Evolutionary conservation across 1,140 invertebrate species (phyloP), one percentile per base, ranked within the genome.

Genomic region (Sitodiplosis mosellana): DNA sequence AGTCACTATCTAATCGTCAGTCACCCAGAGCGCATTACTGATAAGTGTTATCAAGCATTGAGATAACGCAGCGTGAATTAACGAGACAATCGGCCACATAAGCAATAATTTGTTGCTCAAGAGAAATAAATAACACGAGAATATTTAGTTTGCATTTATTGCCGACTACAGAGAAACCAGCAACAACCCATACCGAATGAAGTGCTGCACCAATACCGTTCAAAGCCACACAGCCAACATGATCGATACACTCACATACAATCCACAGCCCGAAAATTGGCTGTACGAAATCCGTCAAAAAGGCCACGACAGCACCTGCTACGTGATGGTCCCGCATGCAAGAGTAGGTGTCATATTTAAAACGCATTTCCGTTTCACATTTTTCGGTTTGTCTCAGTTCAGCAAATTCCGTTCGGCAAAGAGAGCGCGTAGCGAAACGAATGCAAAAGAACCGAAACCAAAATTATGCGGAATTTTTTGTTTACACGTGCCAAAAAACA

Each of bases 251-350:
- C 18, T 43, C 10, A 53, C 60, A 21, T 53, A 63, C 33, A 59
- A 58, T 47, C 61, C 27, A 27, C 27, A 64, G 54, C 61, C 61
- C 34, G 68, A 74, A 63, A 70, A 66, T 52, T 74, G 72, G 61
- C 66, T 76, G 46, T 76, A 77, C 59, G 73, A 76, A 60, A 70
- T 76, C 54, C 70, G 71, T 62, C 72, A 75, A 56, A 72, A 70
- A 58, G 73, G 74, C 53, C 67, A 72, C 14, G 43, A 43, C 10
- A 69, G 74, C 48, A 70, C 73, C 57, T 75, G 72, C 69, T 75
- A 76, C 59, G 72, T 77, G 52, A 74, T 74, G 67, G 74, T 76
- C 57, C 71, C 73, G 56, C 69, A 75, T 71, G 63, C 71, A 66
- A 69, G 71, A 69, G 72, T 74, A 71, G 61, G 71, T 70, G 67